phyloP scores from a whole-genome alignment of 2,797 vertebrate species.

The Sebastes cheni region DNA sequence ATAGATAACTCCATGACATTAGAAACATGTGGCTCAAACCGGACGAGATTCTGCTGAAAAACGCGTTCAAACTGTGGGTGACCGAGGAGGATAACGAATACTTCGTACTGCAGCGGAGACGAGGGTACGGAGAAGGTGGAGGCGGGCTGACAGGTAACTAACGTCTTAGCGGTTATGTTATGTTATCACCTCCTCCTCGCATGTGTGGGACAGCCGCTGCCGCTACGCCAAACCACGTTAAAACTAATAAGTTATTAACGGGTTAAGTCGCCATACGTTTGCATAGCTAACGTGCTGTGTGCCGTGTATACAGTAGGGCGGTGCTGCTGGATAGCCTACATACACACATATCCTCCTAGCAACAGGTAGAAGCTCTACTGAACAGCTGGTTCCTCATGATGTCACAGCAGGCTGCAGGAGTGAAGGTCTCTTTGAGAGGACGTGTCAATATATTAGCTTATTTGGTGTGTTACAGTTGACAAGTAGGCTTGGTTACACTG shows the following conservation, averaged over 20 bases:
- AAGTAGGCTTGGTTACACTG: too few relatives aligned
- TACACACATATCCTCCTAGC: slow-evolving; percentile 30
- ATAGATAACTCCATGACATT: slow-evolving; percentile 43
- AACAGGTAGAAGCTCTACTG: slow-evolving; percentile 63
- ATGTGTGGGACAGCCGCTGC: not conserved
- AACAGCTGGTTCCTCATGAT: slow-evolving; percentile 11
- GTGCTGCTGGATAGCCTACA: not conserved
- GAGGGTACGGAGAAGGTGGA: slow-evolving; percentile 92
- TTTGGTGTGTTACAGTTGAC: not conserved
- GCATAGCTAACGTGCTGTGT: not conserved
- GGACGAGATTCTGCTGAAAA: slow-evolving; percentile 95
- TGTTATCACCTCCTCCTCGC: not conserved
- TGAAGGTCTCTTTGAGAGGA: not conserved
- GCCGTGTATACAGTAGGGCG: slow-evolving; percentile 32
- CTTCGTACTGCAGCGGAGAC: slow-evolving; percentile 93
- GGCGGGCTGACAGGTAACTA: slow-evolving; percentile 93
- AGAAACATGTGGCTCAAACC: slow-evolving; percentile 95
- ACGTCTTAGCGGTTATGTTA: slow-evolving; percentile 12
- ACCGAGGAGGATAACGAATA: slow-evolving; percentile 93
- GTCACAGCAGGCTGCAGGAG: not conserved
- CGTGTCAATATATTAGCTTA: not conserved
- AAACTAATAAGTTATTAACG: not conserved
- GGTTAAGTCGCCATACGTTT: not conserved
- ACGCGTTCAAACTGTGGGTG: slow-evolving; percentile 94
- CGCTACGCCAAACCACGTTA: not conserved